Conservation (phyloP, 2,797 vertebrate genomes). For the Sebastes melanostomus region DNA sequence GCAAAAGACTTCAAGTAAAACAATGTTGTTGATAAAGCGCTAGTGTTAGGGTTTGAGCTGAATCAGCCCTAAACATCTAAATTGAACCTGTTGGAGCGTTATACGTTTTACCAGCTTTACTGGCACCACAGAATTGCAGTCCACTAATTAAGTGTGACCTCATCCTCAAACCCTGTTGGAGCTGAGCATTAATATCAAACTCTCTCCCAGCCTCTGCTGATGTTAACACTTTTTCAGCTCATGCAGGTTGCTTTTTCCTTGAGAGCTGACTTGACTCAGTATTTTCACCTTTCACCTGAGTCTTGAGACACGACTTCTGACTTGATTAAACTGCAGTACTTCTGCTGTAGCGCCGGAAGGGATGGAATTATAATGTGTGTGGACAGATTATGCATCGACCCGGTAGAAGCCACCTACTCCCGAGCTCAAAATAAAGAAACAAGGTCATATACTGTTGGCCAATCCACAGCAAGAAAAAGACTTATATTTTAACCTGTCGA, state of each 20-base stretch:
- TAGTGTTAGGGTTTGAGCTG: not conserved
- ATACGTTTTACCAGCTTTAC: not conserved
- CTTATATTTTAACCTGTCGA: not conserved
- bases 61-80: not conserved
- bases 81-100: not conserved
- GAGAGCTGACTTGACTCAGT: conserved; percentile 8
- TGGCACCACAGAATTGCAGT: not conserved
- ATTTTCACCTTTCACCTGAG: conserved; percentile 14
- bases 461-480: not conserved
- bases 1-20: not conserved
- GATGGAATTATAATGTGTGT: not conserved
- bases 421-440: not conserved
- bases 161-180: not conserved
- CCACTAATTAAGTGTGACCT: conserved; percentile 19
- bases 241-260: conserved; percentile 1
- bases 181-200: not conserved
- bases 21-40: not conserved
- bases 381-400: not conserved
- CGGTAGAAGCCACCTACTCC: not conserved
- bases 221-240: conserved; percentile 20
- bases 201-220: not conserved
- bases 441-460: not conserved
- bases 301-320: conserved; percentile 11
- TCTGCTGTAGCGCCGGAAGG: not conserved
- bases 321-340: not conserved